A percentile compares a stretch with the other conserved stretches of the same genome.
Conservation (phyloP, 2,113 vertebrate species). For the Puntigrus tetrazona region DNA sequence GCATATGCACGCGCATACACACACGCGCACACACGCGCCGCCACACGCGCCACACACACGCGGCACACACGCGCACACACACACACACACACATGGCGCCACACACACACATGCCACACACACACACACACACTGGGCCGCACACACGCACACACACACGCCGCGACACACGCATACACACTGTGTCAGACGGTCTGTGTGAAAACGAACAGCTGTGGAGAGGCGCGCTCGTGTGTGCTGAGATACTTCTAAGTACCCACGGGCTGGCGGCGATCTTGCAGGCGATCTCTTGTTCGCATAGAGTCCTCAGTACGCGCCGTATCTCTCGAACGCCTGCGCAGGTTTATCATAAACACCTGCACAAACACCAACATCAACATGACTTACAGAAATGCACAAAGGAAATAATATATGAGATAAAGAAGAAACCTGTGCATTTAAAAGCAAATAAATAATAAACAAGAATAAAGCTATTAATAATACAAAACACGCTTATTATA, state of each 20-base stretch:
- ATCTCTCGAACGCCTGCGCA: constrained; percentile 81
- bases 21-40: neutral
- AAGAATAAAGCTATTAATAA: too few species aligned
- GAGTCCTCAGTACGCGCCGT: constrained; percentile 82
- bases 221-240: neutral
- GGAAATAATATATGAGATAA: neutral
- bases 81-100: too few species aligned
- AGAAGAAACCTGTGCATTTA: too few species aligned
- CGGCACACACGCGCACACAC: neutral
- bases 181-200: too few species aligned
- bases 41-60: neutral
- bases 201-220: neutral
- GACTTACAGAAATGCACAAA: too few species aligned
- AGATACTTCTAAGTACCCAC: constrained; percentile 90
- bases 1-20: neutral
- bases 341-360: constrained; percentile 90
- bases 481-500: too few species aligned
- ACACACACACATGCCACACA: too few species aligned
- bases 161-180: too few species aligned
- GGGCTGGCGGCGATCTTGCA: constrained; percentile 82
- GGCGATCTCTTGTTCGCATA: constrained; percentile 80
- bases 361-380: neutral
- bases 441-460: too few species aligned
- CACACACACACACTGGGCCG: too few species aligned
- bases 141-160: too few species aligned